Conservation (phyloP, 1,140 invertebrate genomes). For the Rhynchophorus ferrugineus region DNA sequence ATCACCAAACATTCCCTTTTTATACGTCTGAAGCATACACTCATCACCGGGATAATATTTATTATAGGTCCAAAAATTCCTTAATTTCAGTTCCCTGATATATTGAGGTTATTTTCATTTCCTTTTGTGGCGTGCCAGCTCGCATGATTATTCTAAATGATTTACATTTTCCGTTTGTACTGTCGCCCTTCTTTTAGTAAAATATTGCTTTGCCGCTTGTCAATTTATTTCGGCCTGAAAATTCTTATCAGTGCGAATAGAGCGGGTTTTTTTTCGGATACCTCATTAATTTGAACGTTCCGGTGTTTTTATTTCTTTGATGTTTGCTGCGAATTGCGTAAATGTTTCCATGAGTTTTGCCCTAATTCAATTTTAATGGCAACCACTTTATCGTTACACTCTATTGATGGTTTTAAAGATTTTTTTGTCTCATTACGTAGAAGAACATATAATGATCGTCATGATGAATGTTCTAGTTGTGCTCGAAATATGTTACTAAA, state of each 20-base stretch:
- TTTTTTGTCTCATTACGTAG: too few relatives aligned
- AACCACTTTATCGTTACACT: too few relatives aligned
- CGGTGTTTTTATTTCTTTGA: background rate
- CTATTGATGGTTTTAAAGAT: too few relatives aligned
- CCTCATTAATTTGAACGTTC: background rate
- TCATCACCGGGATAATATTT: background rate
- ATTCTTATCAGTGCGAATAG: background rate
- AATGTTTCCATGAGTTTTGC: too few relatives aligned
- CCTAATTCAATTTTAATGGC: too few relatives aligned
- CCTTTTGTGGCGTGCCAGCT: slow-evolving; percentile 2
- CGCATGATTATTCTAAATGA: slow-evolving; percentile 2
- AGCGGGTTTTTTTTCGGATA: background rate
- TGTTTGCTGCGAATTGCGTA: too few relatives aligned
- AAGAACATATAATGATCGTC: too few relatives aligned
- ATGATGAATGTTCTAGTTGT: too few relatives aligned
- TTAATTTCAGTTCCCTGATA: slow-evolving; percentile 3
- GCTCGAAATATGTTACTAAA: too few relatives aligned
- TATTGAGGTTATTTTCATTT: slow-evolving; percentile 1
- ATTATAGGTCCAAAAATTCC: background rate
- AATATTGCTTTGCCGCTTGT: background rate
- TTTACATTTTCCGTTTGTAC: slow-evolving; percentile 2
- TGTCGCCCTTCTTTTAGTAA: slow-evolving; percentile 1
- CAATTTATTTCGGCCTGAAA: background rate
- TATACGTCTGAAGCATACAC: background rate
- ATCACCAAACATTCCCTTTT: background rate